Conservation (phyloP, 2,888 invertebrate genomes). For the Graphium colonna region DNA sequence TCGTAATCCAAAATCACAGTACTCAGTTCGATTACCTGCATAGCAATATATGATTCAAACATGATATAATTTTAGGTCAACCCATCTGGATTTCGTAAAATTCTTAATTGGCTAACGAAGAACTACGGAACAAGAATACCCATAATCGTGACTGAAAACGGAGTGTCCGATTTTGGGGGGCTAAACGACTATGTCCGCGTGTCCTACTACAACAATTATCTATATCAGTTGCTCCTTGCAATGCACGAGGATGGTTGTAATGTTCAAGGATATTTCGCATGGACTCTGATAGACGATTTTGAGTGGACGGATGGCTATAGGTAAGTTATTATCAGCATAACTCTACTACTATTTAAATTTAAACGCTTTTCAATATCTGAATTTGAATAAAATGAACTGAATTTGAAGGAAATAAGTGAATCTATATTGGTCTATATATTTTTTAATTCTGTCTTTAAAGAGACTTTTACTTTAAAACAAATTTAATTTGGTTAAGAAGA, state of each 20-base stretch:
- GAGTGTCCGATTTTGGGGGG: constrained; percentile 72
- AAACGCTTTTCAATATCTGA: no score
- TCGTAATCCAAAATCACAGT: no score
- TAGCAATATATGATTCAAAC: no score
- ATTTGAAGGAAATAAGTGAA: no score
- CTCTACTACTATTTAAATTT: no score
- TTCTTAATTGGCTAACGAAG: constrained; percentile 81
- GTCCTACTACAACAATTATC: constrained; percentile 73
- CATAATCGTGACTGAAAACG: constrained; percentile 81
- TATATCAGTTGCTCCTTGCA: constrained; percentile 60
- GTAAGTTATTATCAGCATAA: constrained; percentile 48
- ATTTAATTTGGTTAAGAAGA: no score
- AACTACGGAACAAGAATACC: constrained; percentile 79
- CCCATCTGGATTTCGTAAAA: constrained; percentile 82
- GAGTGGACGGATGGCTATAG: constrained; percentile 79
- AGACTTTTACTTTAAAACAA: no score
- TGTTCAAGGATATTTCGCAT: constrained; percentile 77
- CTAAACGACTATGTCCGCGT: constrained; percentile 65
- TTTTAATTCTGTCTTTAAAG: no score
- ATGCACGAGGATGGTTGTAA: constrained; percentile 63
- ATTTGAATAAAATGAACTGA: no score
- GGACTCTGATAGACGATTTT: constrained; percentile 83
- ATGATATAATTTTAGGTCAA: constrained; percentile 67
- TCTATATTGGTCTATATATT: no score
- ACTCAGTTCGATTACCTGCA: no score